Percentiles rank a stretch among this genome's conserved stretches.
phyloP scores from a whole-genome alignment of 2,113 vertebrate species.

The Alexandromys fortis region DNA sequence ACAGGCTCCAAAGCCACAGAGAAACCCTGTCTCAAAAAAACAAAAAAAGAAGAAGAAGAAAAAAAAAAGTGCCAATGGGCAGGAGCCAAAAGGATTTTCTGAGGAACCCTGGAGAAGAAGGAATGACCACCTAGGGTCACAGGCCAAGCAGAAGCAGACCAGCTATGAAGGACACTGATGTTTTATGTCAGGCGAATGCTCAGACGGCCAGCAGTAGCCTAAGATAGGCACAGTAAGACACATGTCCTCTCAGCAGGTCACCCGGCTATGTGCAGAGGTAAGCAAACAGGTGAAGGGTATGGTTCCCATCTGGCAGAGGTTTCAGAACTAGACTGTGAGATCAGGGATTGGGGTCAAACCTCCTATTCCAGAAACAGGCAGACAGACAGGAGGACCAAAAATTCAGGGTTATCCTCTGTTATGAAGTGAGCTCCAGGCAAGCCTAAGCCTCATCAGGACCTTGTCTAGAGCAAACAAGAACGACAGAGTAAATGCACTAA shows the following conservation, averaged over 20 bases:
- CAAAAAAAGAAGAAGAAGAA: too few species aligned
- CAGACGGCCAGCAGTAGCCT: fast-evolving
- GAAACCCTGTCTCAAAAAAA: too few species aligned
- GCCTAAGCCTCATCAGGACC: not conserved
- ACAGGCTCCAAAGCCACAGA: too few species aligned
- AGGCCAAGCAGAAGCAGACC: not conserved
- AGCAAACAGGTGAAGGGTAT: not conserved
- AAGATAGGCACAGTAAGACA: not conserved
- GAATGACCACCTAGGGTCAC: not conserved
- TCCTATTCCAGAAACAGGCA: not conserved
- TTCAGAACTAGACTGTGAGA: not conserved
- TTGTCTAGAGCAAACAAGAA: not conserved
- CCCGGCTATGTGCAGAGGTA: too few species aligned
- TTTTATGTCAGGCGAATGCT: not conserved
- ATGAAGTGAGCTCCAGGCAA: too few species aligned
- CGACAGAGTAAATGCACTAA: not conserved
- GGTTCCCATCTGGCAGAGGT: not conserved
- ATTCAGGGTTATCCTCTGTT: not conserved
- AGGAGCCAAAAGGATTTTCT: not conserved
- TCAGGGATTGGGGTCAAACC: not conserved
- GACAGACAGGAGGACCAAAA: not conserved
- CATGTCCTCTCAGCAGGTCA: not conserved
- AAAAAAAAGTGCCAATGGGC: not conserved
- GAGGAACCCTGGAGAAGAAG: not conserved
- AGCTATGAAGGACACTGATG: not conserved